Conservation (phyloP, 2,113 vertebrate genomes). For the Anhinga anhinga region DNA sequence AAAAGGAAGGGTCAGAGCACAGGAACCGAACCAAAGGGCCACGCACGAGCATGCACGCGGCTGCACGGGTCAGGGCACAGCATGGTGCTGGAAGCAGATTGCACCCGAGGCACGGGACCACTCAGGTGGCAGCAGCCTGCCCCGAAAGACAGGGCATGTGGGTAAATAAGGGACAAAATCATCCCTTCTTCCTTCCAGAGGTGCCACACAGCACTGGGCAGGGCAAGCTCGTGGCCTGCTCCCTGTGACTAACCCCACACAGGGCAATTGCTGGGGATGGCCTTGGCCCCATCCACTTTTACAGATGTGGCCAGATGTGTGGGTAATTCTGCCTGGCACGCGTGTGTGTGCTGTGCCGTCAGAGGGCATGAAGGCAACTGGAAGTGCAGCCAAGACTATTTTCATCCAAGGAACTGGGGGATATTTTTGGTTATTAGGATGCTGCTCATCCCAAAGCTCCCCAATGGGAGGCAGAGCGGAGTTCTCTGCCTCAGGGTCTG, state of each 20-base stretch:
- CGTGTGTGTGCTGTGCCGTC: no score
- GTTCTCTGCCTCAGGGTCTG: neutral
- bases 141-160: accelerated
- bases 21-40: accelerated
- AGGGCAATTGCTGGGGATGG: neutral
- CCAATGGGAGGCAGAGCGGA: neutral
- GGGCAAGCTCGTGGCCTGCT: neutral
- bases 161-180: neutral
- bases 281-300: neutral
- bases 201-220: neutral
- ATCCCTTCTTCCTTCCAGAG: neutral
- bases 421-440: neutral
- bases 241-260: accelerated
- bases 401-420: neutral
- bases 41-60: accelerated
- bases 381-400: neutral
- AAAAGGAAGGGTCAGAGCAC: neutral
- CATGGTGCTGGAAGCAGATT: neutral
- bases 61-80: no score
- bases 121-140: neutral
- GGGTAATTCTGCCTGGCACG: accelerated
- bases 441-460: neutral
- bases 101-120: neutral
- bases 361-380: neutral
- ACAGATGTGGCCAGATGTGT: neutral